Conservation (phyloP, 2,888 invertebrate genomes). For the Boloria euphrosyne region DNA sequence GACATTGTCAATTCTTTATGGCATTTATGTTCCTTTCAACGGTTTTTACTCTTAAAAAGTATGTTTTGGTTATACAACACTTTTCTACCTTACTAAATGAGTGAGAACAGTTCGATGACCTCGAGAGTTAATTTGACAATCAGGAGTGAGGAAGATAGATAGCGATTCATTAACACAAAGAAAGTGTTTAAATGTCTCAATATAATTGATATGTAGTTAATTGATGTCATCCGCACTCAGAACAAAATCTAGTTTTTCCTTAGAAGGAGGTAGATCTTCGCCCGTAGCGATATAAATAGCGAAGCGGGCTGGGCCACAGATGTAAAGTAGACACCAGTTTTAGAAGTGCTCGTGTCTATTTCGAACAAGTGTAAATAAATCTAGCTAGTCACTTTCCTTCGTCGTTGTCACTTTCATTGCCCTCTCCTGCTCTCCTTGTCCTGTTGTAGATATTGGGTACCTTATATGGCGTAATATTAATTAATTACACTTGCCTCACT, state of each 20-base stretch:
- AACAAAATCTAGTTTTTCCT: conserved; percentile 70
- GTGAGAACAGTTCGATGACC: conserved; percentile 61
- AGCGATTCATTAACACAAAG: conserved; percentile 55
- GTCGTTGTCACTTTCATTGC: conserved; percentile 75
- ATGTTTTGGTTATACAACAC: not conserved
- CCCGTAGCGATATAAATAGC: conserved; percentile 73
- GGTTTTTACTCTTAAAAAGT: not conserved
- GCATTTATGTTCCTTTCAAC: conserved; percentile 1
- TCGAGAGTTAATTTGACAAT: conserved; percentile 51
- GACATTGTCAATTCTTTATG: conserved; percentile 43
- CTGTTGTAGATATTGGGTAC: conserved; percentile 41
- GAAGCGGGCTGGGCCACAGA: conserved; percentile 60
- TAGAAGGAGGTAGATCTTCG: conserved; percentile 73
- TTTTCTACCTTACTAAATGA: not conserved
- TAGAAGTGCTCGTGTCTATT: conserved; percentile 74
- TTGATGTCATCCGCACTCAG: conserved; percentile 54
- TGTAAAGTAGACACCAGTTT: conserved; percentile 77
- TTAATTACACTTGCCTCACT: conserved; percentile 4
- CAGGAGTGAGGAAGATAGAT: conserved; percentile 50
- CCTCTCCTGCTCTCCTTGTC: conserved; percentile 49
- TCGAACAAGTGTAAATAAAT: conserved; percentile 79
- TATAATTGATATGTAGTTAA: conserved; percentile 62
- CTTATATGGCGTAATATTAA: conserved; percentile 32
- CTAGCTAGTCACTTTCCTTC: conserved; percentile 74
- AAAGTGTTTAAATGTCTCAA: conserved; percentile 61